Base-by-base conservation (phyloP, 1,140 invertebrate species). In the Nephila pilipes region DNA sequence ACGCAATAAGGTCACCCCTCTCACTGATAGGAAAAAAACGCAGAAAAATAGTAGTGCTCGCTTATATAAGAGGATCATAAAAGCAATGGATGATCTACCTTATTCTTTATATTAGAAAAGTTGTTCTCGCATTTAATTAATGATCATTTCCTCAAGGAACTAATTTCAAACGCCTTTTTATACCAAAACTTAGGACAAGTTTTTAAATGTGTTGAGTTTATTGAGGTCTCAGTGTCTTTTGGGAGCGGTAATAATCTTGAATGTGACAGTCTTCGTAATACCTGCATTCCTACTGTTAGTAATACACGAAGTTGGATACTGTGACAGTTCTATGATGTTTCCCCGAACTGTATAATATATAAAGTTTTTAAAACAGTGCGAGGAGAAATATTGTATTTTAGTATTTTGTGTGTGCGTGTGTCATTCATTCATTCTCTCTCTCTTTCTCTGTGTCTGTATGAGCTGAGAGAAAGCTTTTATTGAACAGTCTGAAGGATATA, bases 401-500 rank as follows among this genome's bases (percentile, higher is more conserved):
- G 85, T 63, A 38, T 87, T 87, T 87, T 87, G n/a, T n/a, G n/a
- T n/a, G n/a, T n/a, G n/a, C n/a, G n/a, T n/a, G n/a, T n/a, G n/a
- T n/a, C n/a, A n/a, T n/a, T n/a, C n/a, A n/a, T n/a, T n/a, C n/a
- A n/a, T n/a, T n/a, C n/a, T n/a, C n/a, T n/a, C n/a, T n/a, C n/a
- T n/a, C n/a, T n/a, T n/a, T n/a, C n/a, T n/a, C n/a, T n/a, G n/a
- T n/a, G 57, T 75, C 87, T 46, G 75, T 75, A 25, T 29, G 25
- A 54, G 46, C 46, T 10, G 46, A 10, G 46, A 46, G 46, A 46
- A 25, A 32, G n/a, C 12, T 75, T 88, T 88, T 88, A 88, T 88
- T 65, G 87, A 65, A 60, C 57, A 88, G 87, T 88, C 87, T 16
- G 20, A 88, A 88, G 38, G n/a, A 88, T 54, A 88, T 88, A 88